A percentile compares a stretch with the other conserved stretches of the same genome.
phyloP scores from a whole-genome alignment of 2,888 invertebrate species.

The Nasonia oneida region DNA sequence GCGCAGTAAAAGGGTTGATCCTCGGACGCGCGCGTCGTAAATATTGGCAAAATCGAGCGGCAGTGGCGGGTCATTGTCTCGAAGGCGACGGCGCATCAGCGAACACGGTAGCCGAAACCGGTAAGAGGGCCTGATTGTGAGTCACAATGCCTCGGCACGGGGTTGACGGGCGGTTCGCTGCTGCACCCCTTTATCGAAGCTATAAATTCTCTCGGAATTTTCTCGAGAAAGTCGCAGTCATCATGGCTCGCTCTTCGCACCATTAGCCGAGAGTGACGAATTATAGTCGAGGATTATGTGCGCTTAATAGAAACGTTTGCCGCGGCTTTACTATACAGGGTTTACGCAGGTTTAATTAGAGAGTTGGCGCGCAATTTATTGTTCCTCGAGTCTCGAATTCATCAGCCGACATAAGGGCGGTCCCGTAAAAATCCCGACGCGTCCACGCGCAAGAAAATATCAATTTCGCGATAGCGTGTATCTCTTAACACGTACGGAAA shows the following conservation, averaged over 20 bases:
- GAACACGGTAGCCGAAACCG: constrained; percentile 41
- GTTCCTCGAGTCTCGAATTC: neutral
- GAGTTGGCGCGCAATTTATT: neutral
- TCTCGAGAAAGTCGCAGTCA: constrained; percentile 32
- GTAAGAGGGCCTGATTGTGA: constrained; percentile 47
- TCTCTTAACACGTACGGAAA: neutral
- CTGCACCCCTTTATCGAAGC: constrained; percentile 41
- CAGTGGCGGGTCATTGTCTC: neutral
- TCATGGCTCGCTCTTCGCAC: neutral
- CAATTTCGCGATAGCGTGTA: neutral
- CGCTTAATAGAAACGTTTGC: constrained; percentile 53
- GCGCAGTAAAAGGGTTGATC: constrained; percentile 30
- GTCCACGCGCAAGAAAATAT: neutral
- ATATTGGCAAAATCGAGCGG: constrained; percentile 51
- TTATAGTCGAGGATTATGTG: constrained; percentile 46
- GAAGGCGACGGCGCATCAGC: neutral
- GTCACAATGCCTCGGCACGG: neutral
- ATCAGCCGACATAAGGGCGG: neutral
- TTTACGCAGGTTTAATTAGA: neutral
- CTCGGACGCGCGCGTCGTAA: constrained; percentile 31
- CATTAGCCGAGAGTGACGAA: constrained; percentile 29
- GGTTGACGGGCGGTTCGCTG: neutral
- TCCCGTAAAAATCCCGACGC: too few species aligned
- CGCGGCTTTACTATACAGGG: neutral
- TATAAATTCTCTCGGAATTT: constrained; percentile 49